Conservation (phyloP, 2,888 invertebrate species). For the Drosophila dives region DNA sequence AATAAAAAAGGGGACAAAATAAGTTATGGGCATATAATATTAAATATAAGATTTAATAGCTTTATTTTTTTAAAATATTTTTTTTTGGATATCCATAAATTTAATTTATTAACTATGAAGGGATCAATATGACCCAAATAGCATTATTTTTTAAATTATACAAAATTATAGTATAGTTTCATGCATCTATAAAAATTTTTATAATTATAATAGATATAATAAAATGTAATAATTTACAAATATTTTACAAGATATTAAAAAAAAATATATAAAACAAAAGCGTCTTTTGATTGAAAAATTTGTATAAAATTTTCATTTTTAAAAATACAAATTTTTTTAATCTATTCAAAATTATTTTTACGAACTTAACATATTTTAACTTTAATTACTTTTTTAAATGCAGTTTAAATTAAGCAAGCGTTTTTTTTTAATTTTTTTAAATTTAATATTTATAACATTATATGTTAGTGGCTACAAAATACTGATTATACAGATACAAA, state of each 20-base stretch:
- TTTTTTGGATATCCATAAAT: neutral
- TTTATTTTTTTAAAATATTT: neutral
- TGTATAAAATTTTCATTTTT: neutral
- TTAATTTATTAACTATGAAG: neutral
- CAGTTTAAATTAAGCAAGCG: neutral
- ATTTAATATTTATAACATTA: constrained; percentile 57
- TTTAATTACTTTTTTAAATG: neutral
- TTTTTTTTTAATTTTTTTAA: constrained; percentile 40
- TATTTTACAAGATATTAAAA: neutral
- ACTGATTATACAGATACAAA: neutral
- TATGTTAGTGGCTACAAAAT: constrained; percentile 58
- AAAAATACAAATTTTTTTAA: neutral
- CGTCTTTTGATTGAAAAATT: neutral
- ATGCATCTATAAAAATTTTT: neutral
- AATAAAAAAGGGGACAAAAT: neutral
- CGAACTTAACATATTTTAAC: neutral
- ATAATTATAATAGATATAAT: neutral
- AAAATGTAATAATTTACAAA: neutral
- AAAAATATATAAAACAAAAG: neutral
- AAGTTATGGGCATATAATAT: neutral
- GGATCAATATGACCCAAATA: neutral
- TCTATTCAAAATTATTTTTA: neutral
- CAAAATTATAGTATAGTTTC: neutral
- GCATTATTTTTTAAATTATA: neutral
- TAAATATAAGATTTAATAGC: neutral